These are phyloP conservation scores for Pachydiplax longipennis DNA, from an alignment of 2,888 invertebrate genomes.

Conservation along the genomic window DNA sequence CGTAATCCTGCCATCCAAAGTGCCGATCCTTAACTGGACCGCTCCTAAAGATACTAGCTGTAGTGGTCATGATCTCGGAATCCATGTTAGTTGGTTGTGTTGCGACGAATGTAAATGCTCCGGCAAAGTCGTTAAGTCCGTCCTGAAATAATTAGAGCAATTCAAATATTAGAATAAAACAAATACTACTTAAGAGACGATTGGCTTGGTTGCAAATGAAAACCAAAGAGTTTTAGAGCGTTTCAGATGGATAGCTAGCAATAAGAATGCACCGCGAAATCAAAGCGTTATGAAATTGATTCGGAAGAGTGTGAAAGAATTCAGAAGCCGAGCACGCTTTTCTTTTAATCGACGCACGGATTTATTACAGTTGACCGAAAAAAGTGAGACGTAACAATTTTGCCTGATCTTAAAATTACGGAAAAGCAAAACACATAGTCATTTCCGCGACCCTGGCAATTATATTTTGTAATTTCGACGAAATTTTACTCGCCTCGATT, in stretches of 20 bases:
- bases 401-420: too few relatives aligned
- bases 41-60: neutral
- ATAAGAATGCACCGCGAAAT: neutral
- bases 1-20: constrained; percentile 57
- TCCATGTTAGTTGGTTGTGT: neutral
- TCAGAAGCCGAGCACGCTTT: neutral
- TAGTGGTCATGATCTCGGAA: neutral
- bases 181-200: neutral
- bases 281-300: neutral
- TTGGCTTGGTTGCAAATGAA: neutral
- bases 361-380: too few relatives aligned
- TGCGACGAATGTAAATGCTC: too few relatives aligned
- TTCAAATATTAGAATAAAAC: neutral
- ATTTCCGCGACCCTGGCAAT: too few relatives aligned
- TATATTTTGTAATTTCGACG: too few relatives aligned
- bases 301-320: neutral
- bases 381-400: too few relatives aligned
- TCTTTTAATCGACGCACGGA: too few relatives aligned
- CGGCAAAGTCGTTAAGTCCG: neutral
- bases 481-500: too few relatives aligned
- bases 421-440: too few relatives aligned
- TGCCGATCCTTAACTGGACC: constrained; percentile 41
- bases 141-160: neutral
- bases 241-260: too few relatives aligned
- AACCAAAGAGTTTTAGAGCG: too few relatives aligned